Conservation (phyloP, 2,113 vertebrate genomes). For the Tachysurus vachellii region DNA sequence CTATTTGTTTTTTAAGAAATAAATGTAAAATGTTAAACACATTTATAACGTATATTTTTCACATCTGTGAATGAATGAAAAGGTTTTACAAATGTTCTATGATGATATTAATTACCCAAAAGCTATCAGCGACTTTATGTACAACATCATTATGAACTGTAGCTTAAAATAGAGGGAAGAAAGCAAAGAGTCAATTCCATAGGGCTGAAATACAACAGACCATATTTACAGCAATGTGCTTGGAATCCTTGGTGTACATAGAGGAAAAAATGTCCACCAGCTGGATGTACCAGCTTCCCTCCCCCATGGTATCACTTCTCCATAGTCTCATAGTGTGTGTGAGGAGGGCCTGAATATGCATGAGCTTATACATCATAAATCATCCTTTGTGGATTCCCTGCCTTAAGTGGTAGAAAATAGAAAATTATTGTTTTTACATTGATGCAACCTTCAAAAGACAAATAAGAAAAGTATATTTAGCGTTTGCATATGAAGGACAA, state of each 20-base stretch:
- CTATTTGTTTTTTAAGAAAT: not conserved
- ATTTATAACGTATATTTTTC: not conserved
- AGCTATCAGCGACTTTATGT: not conserved
- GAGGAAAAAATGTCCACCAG: not conserved
- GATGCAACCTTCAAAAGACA: not conserved
- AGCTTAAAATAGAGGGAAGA: not conserved
- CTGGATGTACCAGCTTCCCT: not conserved
- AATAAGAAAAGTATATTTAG: not conserved
- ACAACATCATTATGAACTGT: not conserved
- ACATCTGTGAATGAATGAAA: not conserved
- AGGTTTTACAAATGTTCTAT: not conserved
- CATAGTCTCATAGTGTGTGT: conserved; percentile 1
- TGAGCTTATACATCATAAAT: conserved; percentile 25
- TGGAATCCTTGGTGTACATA: not conserved
- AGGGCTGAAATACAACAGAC: not conserved
- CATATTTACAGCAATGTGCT: conserved; percentile 1
- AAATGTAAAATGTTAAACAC: not conserved
- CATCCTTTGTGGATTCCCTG: conserved; percentile 19
- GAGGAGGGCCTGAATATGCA: conserved; percentile 31
- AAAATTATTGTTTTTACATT: not conserved
- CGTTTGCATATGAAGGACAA: not conserved
- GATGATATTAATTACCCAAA: not conserved
- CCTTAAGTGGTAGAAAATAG: not conserved
- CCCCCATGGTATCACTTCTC: not conserved
- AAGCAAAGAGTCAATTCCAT: not conserved